Base-by-base conservation (phyloP, 2,888 invertebrate species). In the Parnassius smintheus region DNA sequence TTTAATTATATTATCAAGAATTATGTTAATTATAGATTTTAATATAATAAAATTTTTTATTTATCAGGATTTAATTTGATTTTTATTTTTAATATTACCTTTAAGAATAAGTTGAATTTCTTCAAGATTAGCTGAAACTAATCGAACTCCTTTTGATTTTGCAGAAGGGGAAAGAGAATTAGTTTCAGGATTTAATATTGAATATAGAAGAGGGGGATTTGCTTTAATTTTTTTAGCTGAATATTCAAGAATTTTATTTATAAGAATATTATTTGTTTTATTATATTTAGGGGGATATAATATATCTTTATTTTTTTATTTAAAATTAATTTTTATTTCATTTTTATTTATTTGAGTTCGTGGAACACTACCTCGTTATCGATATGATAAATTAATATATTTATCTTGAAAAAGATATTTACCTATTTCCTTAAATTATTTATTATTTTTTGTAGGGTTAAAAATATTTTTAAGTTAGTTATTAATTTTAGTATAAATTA, bases 111-210 rank as follows among this genome's bases (percentile, higher is more conserved):
- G 4, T 25, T 25, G 25, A 25, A 25, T 25, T 25, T 25, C 25
- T 25, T 25, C 25, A 3, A 25, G 2, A 25, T 25, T 25, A 4
- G 25, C 25, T 2, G 25, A 95, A 82, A 94, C 94, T 76, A 95
- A 95, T 93, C 95, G 95, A 0, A 94, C 94, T 73, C 95, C 95
- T 51, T 95, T 95, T 94, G 95, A 96, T 94, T 95, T 96, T 93
- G 94, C 95, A 59, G 96, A 96, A 61, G 95, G 95, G 0, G 96
- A 96, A 72, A 95, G 95, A 66, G 96, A 96, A 71, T 66, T 67
- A 64, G 58, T 67, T 41, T 59, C 65, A 2, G 96, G 96, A 0
- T 96, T 95, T 95, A 96, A 96, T 93, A 88, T 95, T 70, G 96
- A 96, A 68, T 96, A 95, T 92, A 93, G 94, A 90, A 93, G 94